Conservation (phyloP, 2,888 invertebrate genomes). For the Dyspetes luteomarginatus region DNA sequence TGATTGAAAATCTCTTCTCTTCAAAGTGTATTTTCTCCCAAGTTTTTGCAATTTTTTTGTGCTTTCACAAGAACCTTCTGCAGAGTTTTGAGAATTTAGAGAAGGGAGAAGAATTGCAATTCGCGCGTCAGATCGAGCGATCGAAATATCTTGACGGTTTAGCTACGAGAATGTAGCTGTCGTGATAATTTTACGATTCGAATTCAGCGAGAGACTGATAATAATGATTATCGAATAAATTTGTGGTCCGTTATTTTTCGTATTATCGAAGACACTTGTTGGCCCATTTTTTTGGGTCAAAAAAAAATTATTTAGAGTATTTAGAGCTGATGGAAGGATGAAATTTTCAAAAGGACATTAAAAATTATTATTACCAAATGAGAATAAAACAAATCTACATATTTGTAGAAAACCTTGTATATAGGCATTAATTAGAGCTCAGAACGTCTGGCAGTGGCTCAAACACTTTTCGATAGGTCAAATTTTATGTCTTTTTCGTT, state of each 20-base stretch:
- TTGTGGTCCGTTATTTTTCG: not conserved
- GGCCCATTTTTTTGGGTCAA: not conserved
- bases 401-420: conserved; percentile 12
- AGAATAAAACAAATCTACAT: no score
- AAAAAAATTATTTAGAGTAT: not conserved
- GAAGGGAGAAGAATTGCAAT: conserved; percentile 8
- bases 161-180: conserved; percentile 20
- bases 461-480: conserved; percentile 55
- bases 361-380: no score
- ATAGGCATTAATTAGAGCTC: conserved; percentile 39
- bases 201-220: conserved; percentile 10
- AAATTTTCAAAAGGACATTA: no score
- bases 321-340: no score
- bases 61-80: conserved; percentile 48
- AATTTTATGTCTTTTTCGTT: conserved; percentile 8
- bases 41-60: conserved; percentile 8
- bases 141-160: not conserved
- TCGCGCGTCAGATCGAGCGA: not conserved
- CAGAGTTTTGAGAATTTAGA: conserved; percentile 55
- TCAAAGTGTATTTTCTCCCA: not conserved
- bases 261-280: conserved; percentile 8
- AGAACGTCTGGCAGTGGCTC: conserved; percentile 57
- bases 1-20: not conserved
- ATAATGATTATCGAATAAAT: not conserved
- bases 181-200: conserved; percentile 26